Base-by-base conservation (phyloP, 2,888 invertebrate genomes). In the Eilema sororculum region DNA sequence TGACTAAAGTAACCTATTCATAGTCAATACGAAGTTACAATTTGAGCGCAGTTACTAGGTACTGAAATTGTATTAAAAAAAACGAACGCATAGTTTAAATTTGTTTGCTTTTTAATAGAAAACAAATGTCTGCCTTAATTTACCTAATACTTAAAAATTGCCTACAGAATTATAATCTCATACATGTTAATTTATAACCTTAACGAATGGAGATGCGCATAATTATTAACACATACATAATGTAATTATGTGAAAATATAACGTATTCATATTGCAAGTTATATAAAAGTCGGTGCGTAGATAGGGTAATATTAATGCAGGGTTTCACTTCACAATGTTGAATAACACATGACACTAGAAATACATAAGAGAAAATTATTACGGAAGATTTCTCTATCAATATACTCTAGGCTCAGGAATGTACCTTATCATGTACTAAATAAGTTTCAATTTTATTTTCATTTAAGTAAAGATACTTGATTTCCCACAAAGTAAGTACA, bases 171-270 rank as follows among this genome's bases (percentile, higher is more conserved):
- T 58, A 71, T 52, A 52, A 52, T 52, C 52, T 52, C 10, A 57
- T 46, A 46, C 57, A 57, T 57, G 24, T 20, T 46, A 46, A 46
- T 41, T 22, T 41, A 41, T 10, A 22, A 61, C 30, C n/a, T 28
- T 60, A 25, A 10, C 28, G 59, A 28, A 30, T 60, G 28, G 30
- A 28, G 59, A 10, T 33, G 52, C n/a, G n/a, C 52, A 52, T 52
- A 52, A 52, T 52, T 52, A 52, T 52, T 52, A n/a, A 52, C 52
- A 52, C n/a, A 52, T 52, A 52, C 52, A 52, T 52, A 52, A 52
- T 52, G 52, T 52, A n/a, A 52, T 52, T 52, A n/a, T n/a, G 52
- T 52, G 52, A 52, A 52, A 52, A 52, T n/a, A 52, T 52, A 52
- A 52, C 52, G n/a, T n/a, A 52, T 52, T 52, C n/a, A 52, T 52